Percentiles rank a stretch among this genome's conserved stretches.
Conservation (phyloP, 2,888 invertebrate species). For the Tachina lurida region DNA sequence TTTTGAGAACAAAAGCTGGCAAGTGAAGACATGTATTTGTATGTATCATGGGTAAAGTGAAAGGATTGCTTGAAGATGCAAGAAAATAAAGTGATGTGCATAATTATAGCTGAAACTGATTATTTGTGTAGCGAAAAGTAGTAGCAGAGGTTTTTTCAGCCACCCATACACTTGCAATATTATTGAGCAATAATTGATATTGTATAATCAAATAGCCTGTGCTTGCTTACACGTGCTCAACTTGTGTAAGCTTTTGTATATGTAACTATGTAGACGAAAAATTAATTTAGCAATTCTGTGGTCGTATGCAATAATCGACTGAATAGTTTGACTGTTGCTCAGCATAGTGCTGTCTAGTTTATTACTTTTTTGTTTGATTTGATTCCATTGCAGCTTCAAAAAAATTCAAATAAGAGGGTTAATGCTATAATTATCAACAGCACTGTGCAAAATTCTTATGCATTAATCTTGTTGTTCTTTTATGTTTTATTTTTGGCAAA, state of each 20-base stretch:
- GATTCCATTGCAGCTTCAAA: too few species aligned
- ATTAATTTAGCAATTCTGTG: too few species aligned
- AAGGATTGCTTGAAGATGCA: not conserved
- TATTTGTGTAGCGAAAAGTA: too few species aligned
- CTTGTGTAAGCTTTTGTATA: too few species aligned
- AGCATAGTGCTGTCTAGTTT: too few species aligned
- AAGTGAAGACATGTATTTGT: not conserved
- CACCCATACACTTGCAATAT: not conserved
- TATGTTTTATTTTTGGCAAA: not conserved
- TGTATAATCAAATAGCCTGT: too few species aligned
- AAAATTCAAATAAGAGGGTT: not conserved
- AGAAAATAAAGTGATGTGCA: not conserved
- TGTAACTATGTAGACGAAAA: too few species aligned
- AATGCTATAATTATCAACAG: not conserved
- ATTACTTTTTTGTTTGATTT: not conserved
- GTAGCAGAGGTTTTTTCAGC: too few species aligned
- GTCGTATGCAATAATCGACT: too few species aligned
- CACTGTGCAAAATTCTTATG: not conserved
- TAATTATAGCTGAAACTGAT: not conserved
- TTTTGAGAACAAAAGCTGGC: slow-evolving; percentile 3
- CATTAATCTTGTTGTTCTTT: slow-evolving; percentile 21
- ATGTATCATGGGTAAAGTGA: not conserved
- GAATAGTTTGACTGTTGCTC: too few species aligned
- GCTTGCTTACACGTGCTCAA: too few species aligned
- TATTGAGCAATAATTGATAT: too few species aligned